Base-by-base conservation (phyloP, 1,140 invertebrate species). In the Drosophila ambigua region DNA sequence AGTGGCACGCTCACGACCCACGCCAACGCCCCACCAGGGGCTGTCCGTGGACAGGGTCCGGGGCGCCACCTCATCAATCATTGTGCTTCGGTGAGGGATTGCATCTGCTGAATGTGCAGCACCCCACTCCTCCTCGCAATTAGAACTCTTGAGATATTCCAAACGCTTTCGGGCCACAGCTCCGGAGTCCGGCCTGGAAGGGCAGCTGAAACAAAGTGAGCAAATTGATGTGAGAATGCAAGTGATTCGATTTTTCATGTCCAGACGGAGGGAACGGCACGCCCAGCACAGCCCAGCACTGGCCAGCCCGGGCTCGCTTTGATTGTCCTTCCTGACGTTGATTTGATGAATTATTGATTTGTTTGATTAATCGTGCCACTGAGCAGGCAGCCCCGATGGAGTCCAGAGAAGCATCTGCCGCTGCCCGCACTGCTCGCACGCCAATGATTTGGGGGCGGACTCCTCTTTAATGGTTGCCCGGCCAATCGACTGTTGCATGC, bases 321-420 rank as follows among this genome's bases (percentile, higher is more conserved):
- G 62, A 66, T 63, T 61, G 44, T 72, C 65, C 62, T 71, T 54
- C 68, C 72, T 75, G 81, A 81, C 62, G 74, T 68, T 85, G 81
- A 81, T 77, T 85, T 81, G 82, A 69, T 85, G 78, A 87, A 85
- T 87, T 85, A 85, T 85, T 85, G 81, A 85, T 87, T 81, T 66
- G 82, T 72, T 85, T 85, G 82, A 85, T 85, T 78, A 85, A 81
- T 87, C 81, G 78, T 65, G 26, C 54, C 61, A 57, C 55, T 49
- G 77, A 45, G 26, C 57, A 45, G 31, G 23, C 43, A 39, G 53
- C 13, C 35, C 20, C 49, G n/a, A 11, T 35, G 39, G 24, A 5
- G 24, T 26, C 20, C 20, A 4, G 1, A 16, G 7, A n/a, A 51
- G 52, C 8, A 5, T 20, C 24, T 45, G 41, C 31, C 24, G 9